Base-by-base conservation (phyloP, 2,888 invertebrate genomes). In the Harpalus rubripes region DNA sequence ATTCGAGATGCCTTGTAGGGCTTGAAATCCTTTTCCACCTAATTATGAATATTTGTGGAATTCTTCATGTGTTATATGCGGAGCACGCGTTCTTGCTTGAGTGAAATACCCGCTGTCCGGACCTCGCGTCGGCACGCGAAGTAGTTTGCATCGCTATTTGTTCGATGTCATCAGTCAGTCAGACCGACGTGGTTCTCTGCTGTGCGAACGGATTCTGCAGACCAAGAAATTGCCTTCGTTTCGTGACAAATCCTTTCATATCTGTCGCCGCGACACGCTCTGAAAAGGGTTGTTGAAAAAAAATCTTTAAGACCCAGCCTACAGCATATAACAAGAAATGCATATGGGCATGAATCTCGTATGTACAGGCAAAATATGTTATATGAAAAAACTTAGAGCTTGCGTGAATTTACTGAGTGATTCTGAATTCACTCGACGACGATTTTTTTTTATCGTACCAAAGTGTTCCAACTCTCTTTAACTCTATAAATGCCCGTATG, bases 221-320 rank as follows among this genome's bases (percentile, higher is more conserved):
- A 85, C 85, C 86, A 84, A 85, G 85, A 85, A 85, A 86, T 86
- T 86, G 86, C 81, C 86, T 86, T 86, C 86, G 84, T 86, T 86
- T 81, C 86, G 81, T 86, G 85, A 85, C 86, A 84, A 86, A 86
- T 85, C 84, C 86, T 86, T 84, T 82, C 81, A 86, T 85, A 85
- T 82, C 85, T 85, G 76, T 82, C 84, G 83, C 56, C 65, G 22
- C 80, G 85, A 56, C 87, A 87, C 87, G 86, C 85, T 85, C 85
- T 86, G 86, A 84, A 86, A 87, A 85, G 86, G 86, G 85, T 83
- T 86, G 86, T 58, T 8, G 44, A 7, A 12, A 52, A 52, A 52
- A 52, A 52, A 52, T 52, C 44, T 32, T 4, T 52, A 52, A 10
- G 10, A 52, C 44, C 12, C 44, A 12, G 12, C 44, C 44, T 52